Evolutionary conservation across 2,113 vertebrate genomes (phyloP).

Genomic region (Egretta garzetta): DNA sequence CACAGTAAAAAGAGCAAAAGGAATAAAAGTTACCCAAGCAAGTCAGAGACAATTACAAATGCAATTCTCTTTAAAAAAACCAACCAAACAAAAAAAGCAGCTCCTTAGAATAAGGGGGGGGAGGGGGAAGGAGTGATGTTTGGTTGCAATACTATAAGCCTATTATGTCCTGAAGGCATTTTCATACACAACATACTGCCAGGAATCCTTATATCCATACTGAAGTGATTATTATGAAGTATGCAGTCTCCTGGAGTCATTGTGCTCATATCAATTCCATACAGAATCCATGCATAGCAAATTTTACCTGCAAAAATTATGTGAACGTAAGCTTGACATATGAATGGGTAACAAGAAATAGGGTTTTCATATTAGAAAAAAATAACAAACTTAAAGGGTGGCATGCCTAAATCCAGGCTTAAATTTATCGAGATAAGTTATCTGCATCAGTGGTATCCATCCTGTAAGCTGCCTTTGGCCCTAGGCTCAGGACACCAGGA

Average conservation of each 20-base stretch:
- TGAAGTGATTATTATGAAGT: background rate
- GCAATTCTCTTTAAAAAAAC: background rate
- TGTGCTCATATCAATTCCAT: background rate
- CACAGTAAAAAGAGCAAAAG: background rate
- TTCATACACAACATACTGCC: background rate
- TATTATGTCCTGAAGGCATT: background rate
- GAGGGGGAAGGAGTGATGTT: background rate
- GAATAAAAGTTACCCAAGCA: background rate
- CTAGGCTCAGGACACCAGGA: background rate
- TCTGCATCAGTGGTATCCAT: background rate
- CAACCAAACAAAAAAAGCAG: background rate
- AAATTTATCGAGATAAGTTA: background rate
- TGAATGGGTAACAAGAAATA: background rate
- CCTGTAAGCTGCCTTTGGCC: background rate
- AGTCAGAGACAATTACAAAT: background rate
- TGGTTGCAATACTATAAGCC: background rate
- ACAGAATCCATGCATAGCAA: background rate
- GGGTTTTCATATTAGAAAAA: background rate
- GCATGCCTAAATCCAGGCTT: background rate
- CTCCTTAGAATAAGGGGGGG: background rate
- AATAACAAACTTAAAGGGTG: background rate
- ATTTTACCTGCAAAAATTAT: background rate
- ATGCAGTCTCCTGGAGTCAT: background rate
- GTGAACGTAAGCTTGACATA: background rate
- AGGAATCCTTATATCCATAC: background rate